These are phyloP conservation scores for Hormaphis cornu DNA, from an alignment of 1,140 invertebrate genomes.

Conservation along the genomic window DNA sequence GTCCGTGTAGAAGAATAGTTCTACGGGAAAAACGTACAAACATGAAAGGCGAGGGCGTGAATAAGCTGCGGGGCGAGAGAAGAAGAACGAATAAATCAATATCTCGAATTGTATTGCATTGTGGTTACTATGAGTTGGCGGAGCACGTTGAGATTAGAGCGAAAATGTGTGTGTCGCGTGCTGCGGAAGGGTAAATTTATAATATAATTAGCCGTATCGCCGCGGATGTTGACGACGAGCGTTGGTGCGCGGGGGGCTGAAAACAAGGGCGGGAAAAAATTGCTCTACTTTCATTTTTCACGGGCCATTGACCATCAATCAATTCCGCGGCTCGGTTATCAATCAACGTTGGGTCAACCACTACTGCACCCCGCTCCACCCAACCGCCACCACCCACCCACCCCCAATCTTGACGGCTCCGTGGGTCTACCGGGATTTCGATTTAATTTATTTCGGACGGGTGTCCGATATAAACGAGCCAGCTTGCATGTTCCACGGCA, in stretches of 20 bases:
- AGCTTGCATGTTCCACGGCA: slow-evolving; percentile 16
- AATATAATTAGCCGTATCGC: not conserved
- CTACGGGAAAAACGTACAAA: no score
- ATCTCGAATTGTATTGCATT: no score
- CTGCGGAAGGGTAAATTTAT: not conserved
- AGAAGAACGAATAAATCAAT: not conserved
- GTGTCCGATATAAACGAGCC: slow-evolving; percentile 20
- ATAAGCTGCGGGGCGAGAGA: no score
- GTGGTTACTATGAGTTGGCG: not conserved
- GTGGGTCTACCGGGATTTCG: slow-evolving; percentile 15
- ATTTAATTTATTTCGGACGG: slow-evolving; percentile 31
- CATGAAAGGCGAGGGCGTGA: no score
- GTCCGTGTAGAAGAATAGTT: no score
- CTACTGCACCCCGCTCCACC: not conserved
- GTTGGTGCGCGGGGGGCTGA: not conserved
- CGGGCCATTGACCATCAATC: slow-evolving; percentile 23
- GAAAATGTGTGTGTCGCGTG: not conserved
- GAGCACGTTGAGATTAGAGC: not conserved
- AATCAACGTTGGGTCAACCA: slow-evolving; percentile 23
- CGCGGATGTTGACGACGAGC: not conserved
- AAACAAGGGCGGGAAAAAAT: not conserved
- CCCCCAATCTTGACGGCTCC: no score
- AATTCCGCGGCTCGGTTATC: slow-evolving; percentile 15
- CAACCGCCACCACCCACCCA: no score
- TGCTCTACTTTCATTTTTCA: slow-evolving; percentile 29